phyloP scores from a whole-genome alignment of 2,797 vertebrate genomes.

The Pangasius macronema region DNA sequence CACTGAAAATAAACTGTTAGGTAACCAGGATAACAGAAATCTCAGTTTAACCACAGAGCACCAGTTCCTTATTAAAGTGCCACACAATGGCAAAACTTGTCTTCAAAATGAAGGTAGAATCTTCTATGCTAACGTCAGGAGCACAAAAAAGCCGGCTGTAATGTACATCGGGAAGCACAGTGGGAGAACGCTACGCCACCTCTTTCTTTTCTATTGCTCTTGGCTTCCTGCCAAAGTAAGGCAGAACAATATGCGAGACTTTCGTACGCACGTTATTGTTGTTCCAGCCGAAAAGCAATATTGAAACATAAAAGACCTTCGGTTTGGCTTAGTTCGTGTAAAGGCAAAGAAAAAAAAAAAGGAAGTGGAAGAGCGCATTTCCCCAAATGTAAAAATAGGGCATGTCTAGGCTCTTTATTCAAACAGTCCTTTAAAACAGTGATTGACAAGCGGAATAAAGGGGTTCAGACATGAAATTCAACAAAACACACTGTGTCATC shows the following conservation, averaged over 20 bases:
- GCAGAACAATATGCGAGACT: constrained; percentile 9
- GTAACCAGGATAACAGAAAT: constrained; percentile 38
- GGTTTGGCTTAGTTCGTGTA: background rate
- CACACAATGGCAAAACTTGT: background rate
- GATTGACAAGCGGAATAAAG: background rate
- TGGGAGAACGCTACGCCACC: constrained; percentile 3
- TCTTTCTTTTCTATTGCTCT: constrained; percentile 9
- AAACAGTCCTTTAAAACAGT: background rate
- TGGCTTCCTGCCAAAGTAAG: constrained; percentile 29
- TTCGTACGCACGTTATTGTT: background rate
- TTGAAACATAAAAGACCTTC: constrained; percentile 23
- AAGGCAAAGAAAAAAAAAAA: constrained; percentile 29
- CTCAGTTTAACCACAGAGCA: constrained; percentile 31
- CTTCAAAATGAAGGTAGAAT: background rate
- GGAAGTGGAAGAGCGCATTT: constrained; percentile 58
- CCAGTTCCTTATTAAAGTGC: constrained; percentile 11
- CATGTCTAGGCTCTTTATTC: constrained; percentile 15
- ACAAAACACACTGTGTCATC: background rate
- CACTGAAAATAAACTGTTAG: constrained; percentile 51
- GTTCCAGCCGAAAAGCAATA: constrained; percentile 21
- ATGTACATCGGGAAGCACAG: constrained; percentile 12
- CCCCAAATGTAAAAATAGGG: constrained; percentile 63
- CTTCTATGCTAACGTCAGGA: background rate
- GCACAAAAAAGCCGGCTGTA: background rate
- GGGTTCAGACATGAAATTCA: background rate